Base-by-base conservation (phyloP, 2,888 invertebrate species). In the Drosophila gaucha region DNA sequence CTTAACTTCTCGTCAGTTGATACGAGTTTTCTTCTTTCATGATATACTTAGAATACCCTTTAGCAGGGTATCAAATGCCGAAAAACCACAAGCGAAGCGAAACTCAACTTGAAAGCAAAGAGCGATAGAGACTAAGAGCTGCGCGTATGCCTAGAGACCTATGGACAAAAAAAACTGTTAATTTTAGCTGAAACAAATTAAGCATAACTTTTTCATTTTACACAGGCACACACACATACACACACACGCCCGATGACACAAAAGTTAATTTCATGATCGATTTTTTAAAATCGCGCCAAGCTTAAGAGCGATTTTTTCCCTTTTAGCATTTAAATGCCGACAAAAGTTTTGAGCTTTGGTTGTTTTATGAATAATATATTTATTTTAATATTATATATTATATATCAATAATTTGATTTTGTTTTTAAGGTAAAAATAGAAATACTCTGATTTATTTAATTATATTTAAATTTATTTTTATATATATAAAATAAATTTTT, bases 151-250 rank as follows among this genome's bases (percentile, higher is more conserved):
- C 26, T 46, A 55, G 58, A 58, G 22, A 26, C 28, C 20, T 22
- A 24, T 41, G 9, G 16, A 35, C 9, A n/a, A 44, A 35, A 44
- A 46, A 57, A 46, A 58, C 49, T 49, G 59, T 66, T 66, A 51
- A 58, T 67, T 83, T 56, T 44, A 36, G 43, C 44, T 67, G 50
- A 84, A 77, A 62, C 80, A 67, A 86, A 80, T 86, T 68, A 80
- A 80, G 77, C 80, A 83, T 72, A 75, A 66, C 68, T 72, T 58
- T 80, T 59, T 46, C 43, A 62, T 51, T 65, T 54, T 36, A 54
- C 50, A 41, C 49, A 43, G 30, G 3, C 31, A 18, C 30, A 20
- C 28, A 33, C 50, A 26, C 36, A 46, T 31, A 33, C 16, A 39
- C 36, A 36, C 33, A 38, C 39, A 46, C 46, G 22, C 39, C 41